These are phyloP conservation scores for Rhynchonema sp. DNA, from an alignment of 2,888 invertebrate genomes.

Conservation along the genomic window DNA sequence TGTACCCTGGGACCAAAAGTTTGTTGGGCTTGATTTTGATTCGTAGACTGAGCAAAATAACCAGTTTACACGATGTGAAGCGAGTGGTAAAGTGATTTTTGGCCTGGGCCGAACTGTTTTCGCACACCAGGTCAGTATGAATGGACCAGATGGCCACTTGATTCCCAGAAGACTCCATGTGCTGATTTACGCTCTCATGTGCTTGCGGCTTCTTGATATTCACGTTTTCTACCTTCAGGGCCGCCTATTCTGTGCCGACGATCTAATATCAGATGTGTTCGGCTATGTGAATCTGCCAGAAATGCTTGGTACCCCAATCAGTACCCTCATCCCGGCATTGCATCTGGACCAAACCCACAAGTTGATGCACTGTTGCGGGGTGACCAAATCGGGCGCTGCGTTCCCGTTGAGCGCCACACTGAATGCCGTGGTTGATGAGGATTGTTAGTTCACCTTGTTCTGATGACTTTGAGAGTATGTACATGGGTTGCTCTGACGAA, in stretches of 20 bases:
- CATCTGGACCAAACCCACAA: slow-evolving; percentile 15
- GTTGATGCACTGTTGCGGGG: not conserved
- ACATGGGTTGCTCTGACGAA: too few species aligned
- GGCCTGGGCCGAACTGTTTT: too few species aligned
- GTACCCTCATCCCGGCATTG: slow-evolving; percentile 26
- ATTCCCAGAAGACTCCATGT: too few species aligned
- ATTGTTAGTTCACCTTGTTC: not conserved
- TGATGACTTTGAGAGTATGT: too few species aligned
- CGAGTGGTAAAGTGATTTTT: not conserved
- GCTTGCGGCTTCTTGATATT: too few species aligned
- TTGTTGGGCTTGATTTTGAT: slow-evolving; percentile 7
- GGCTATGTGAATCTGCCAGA: slow-evolving; percentile 23
- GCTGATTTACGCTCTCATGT: too few species aligned
- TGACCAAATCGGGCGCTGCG: not conserved
- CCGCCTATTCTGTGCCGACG: slow-evolving; percentile 26
- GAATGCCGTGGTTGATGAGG: not conserved
- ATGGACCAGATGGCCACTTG: too few species aligned
- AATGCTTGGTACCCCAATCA: slow-evolving; percentile 20
- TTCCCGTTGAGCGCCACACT: slow-evolving; percentile 3
- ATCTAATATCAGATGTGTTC: slow-evolving; percentile 25
- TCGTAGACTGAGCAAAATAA: not conserved
- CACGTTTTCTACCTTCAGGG: slow-evolving; percentile 24
- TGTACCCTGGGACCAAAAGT: slow-evolving; percentile 31
- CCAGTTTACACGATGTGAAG: not conserved
- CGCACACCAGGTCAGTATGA: too few species aligned